Evolutionary conservation across 2,113 vertebrate species (phyloP).

Genomic region (Lophura nycthemera): DNA sequence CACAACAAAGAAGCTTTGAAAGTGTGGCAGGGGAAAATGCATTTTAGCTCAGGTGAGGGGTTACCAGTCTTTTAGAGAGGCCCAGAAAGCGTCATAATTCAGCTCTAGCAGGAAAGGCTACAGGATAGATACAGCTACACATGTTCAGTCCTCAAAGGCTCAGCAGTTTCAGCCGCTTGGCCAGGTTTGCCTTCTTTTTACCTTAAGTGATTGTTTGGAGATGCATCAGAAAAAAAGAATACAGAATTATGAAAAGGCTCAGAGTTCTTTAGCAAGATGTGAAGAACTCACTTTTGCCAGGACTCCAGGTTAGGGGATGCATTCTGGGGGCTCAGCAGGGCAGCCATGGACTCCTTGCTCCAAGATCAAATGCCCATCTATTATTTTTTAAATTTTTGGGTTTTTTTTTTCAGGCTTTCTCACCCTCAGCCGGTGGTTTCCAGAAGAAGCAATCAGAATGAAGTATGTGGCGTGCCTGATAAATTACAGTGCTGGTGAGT

Average conservation of each 20-base stretch:
- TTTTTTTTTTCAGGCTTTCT: background rate
- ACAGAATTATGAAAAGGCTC: background rate
- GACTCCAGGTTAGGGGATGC: background rate
- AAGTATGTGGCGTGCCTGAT: background rate
- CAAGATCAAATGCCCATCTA: background rate
- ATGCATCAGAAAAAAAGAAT: slow-evolving; percentile 52
- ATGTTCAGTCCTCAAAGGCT: slow-evolving; percentile 57
- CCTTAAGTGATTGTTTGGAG: slow-evolving; percentile 57
- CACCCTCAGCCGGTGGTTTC: background rate
- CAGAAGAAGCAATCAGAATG: slow-evolving; percentile 4
- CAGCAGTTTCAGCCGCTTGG: slow-evolving; percentile 29
- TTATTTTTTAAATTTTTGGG: too few relatives aligned
- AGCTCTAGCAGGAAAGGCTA: background rate
- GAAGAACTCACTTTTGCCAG: background rate
- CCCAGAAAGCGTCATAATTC: slow-evolving; percentile 14
- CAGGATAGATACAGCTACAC: background rate
- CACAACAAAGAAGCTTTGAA: background rate
- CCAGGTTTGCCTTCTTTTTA: slow-evolving; percentile 35
- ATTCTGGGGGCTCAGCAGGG: slow-evolving; percentile 6
- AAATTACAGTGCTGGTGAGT: slow-evolving; percentile 24
- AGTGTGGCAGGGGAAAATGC: background rate
- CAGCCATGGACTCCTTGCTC: background rate
- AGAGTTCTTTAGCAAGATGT: background rate
- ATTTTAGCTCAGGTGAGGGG: slow-evolving; percentile 20
- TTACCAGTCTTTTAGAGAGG: slow-evolving; percentile 19